A percentile compares a stretch with the other conserved stretches of the same genome.
These are phyloP conservation scores for Actinia equina DNA, from an alignment of 64 coral and sea anemone genomes.

Conservation along the genomic window DNA sequence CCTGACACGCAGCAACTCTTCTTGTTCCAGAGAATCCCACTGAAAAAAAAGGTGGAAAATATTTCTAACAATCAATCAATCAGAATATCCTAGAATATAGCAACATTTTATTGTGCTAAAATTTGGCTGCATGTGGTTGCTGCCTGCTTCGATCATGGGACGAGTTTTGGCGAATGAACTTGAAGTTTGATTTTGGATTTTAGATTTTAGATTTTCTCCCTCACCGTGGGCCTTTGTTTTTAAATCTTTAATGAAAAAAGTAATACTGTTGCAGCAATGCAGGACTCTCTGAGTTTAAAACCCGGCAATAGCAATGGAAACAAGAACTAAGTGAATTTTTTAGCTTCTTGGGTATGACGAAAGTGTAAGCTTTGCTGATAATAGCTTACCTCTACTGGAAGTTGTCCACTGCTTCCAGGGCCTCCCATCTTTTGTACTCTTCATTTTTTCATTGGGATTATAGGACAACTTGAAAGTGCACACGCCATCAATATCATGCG, in stretches of 20 bases:
- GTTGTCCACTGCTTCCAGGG: conserved; percentile 54
- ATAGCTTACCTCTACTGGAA: conserved; percentile 20
- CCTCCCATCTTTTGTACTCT: conserved; percentile 48
- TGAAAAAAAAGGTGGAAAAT: background rate
- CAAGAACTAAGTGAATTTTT: no score
- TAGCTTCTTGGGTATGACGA: no score
- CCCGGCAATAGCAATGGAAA: background rate
- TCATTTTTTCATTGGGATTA: conserved; percentile 36
- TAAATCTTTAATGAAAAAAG: no score
- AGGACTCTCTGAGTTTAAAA: background rate
- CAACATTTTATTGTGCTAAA: background rate
- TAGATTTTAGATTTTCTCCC: background rate
- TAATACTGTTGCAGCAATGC: background rate
- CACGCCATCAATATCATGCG: conserved; percentile 40
- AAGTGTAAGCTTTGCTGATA: no score
- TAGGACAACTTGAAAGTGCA: conserved; percentile 42
- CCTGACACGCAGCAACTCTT: background rate
- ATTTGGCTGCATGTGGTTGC: background rate
- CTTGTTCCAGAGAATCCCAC: conserved; percentile 6
- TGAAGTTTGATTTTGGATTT: no score
- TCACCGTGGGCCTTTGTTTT: background rate
- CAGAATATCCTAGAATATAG: no score
- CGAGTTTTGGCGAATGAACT: background rate
- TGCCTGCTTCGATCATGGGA: background rate
- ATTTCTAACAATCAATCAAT: no score